These are phyloP conservation scores for Hanleya hanleyi DNA, from an alignment of 2,888 invertebrate genomes.

Conservation along the genomic window DNA sequence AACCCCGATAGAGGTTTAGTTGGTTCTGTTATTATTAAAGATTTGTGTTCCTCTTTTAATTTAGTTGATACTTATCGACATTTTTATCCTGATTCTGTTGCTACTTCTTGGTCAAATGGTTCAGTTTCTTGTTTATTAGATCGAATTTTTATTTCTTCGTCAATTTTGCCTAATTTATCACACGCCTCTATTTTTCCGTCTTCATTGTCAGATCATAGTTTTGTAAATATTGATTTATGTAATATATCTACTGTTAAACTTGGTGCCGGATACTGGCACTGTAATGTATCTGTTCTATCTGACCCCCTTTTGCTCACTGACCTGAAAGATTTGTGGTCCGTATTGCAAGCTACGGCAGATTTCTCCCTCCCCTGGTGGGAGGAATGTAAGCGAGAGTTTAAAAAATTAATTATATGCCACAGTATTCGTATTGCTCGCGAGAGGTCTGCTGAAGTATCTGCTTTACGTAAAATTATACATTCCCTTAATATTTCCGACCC, in stretches of 20 bases:
- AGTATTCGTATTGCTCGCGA: not conserved
- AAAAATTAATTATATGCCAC: not conserved
- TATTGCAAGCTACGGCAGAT: not conserved
- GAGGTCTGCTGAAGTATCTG: not conserved
- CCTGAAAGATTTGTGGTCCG: not conserved
- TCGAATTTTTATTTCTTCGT: not conserved
- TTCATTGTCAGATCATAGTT: not conserved
- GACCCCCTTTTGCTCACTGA: not conserved
- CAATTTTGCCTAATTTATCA: too few relatives aligned
- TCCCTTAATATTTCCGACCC: not conserved
- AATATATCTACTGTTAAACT: not conserved
- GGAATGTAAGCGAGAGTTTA: not conserved
- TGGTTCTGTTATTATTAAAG: not conserved
- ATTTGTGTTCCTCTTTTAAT: not conserved
- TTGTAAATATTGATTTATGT: not conserved
- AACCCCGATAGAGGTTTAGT: not conserved
- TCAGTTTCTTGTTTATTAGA: not conserved
- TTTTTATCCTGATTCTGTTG: not conserved
- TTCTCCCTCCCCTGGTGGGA: not conserved
- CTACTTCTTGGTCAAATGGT: not conserved
- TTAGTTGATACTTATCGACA: not conserved
- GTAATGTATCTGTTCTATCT: not conserved
- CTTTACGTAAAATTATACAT: not conserved
- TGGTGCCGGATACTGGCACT: constrained; percentile 3
- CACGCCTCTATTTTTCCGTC: not conserved